Base-by-base conservation (phyloP, 2,113 vertebrate species). In the Pomatorhinus ruficollis region DNA sequence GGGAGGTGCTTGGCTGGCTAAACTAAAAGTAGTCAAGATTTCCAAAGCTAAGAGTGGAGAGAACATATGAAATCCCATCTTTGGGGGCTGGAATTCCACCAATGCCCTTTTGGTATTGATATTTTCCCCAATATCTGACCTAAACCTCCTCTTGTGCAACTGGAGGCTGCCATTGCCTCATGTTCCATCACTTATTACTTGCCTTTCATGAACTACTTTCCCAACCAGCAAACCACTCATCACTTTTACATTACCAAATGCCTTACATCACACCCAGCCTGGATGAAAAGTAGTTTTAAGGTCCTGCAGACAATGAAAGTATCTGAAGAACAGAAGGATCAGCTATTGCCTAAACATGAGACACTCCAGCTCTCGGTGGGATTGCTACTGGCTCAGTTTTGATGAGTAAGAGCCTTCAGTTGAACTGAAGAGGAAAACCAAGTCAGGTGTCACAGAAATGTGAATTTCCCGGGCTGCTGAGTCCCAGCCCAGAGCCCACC, bases 341-440 rank as follows among this genome's bases (percentile, higher is more conserved):
- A 65, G 31, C 33, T 47, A 1, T 0, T 12, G 50, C 50, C 40
- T 15, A 14, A 33, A 21, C 0, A 1, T 2, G 35, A 76, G 74
- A 33, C 21, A 11, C 11, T 39, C 33, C 56, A 6, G 61, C 1
- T 35, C 94, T 56, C 8, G 0, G 28, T 2, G 0, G 27, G 35
- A 56, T 4, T 31, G 52, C 59, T 53, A 31, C 70, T 87, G 59
- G 85, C 91, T 83, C 70, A 15, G 69, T 66, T 89, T 7, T 30
- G 59, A 42, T 66, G 71, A 95, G 5, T 25, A 85, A 83, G 50
- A 90, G 50, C 66, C 60, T 82, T 80, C 63, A 37, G 12, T 35
- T 28, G 54, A 79, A 70, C 42, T 28, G 33, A 65, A 72, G 5
- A 54, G 71, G 42, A 47, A 66, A 83, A 60, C 30, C 21, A 50